These are phyloP conservation scores for Platorchestia sp. DNA, from an alignment of 1,140 invertebrate species.

Conservation along the genomic window DNA sequence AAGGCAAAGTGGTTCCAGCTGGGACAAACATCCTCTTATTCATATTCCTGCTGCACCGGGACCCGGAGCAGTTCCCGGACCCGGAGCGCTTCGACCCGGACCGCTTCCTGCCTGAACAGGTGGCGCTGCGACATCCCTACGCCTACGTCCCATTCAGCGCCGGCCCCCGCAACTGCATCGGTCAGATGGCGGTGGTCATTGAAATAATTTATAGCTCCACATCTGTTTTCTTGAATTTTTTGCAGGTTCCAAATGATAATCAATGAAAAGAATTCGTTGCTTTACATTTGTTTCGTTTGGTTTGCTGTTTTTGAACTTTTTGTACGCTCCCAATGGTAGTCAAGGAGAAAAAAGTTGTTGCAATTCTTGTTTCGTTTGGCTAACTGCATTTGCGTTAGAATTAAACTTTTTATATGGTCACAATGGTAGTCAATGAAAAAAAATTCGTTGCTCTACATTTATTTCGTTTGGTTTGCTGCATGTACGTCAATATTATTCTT, in stretches of 20 bases:
- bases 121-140: conserved; percentile 73
- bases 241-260: too few species aligned
- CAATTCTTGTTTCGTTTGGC: too few species aligned
- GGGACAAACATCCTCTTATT: conserved; percentile 72
- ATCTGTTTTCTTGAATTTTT: too few species aligned
- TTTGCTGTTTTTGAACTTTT: too few species aligned
- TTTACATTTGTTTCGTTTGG: not conserved
- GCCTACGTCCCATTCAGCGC: conserved; percentile 75
- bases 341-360: too few species aligned
- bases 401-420: not conserved
- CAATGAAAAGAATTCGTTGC: not conserved
- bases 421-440: too few species aligned
- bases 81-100: conserved; percentile 90
- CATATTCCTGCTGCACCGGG: conserved; percentile 82
- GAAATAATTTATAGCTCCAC: too few species aligned
- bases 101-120: conserved; percentile 87
- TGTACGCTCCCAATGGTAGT: too few species aligned
- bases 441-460: too few species aligned
- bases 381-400: not conserved
- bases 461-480: too few species aligned
- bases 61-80: conserved; percentile 84
- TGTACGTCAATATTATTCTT: too few species aligned
- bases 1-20: conserved; percentile 69
- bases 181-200: not conserved
- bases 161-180: conserved; percentile 77